Conservation (phyloP, 2,113 vertebrate genomes). For the Toxotes chatareus region DNA sequence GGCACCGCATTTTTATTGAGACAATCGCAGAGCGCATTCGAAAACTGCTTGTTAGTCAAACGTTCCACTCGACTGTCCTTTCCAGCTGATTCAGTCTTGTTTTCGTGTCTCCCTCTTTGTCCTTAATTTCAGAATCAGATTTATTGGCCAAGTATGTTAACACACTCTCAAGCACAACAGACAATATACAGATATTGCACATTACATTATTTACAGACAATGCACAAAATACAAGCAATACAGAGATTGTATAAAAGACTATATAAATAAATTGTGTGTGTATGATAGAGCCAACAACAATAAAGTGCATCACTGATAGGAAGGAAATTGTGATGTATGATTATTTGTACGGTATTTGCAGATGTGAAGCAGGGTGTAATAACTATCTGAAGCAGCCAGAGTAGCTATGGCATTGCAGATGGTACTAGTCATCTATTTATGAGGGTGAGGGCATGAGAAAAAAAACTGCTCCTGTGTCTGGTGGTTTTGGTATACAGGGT, state of each 20-base stretch:
- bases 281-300: no score
- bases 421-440: not conserved
- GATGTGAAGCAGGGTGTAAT: not conserved
- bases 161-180: not conserved
- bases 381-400: not conserved
- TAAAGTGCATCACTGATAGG: no score
- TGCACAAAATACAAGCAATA: not conserved
- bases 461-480: not conserved
- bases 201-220: not conserved
- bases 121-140: conserved; percentile 31
- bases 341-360: not conserved
- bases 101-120: conserved; percentile 41
- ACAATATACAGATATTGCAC: no score
- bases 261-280: not conserved
- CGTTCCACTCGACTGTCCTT: conserved; percentile 66
- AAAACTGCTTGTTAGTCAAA: conserved; percentile 81
- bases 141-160: not conserved
- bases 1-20: conserved; percentile 56
- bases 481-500: not conserved
- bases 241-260: not conserved
- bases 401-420: not conserved
- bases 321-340: not conserved
- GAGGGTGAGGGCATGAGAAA: not conserved
- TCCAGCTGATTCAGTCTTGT: conserved; percentile 59
- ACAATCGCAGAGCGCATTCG: conserved; percentile 67